A percentile compares a stretch with the other conserved stretches of the same genome.
phyloP scores from a whole-genome alignment of 2,888 invertebrate genomes.

The Heliconius charithonia region DNA sequence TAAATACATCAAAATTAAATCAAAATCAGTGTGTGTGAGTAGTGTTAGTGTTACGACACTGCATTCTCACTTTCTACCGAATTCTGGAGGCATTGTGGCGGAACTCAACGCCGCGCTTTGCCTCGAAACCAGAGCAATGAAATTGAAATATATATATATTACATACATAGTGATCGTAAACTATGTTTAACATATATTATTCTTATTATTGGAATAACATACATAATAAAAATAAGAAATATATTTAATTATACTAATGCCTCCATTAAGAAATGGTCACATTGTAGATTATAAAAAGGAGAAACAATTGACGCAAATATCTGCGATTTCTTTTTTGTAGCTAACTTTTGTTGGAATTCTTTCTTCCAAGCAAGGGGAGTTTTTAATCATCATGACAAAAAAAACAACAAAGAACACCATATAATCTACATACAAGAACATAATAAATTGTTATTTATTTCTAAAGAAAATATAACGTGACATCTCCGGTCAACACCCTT shows the following conservation, averaged over 20 bases:
- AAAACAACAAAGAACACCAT: conserved; percentile 41
- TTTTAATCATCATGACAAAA: conserved; percentile 44
- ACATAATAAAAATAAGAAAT: neutral
- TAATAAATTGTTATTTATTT: conserved; percentile 44
- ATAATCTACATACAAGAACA: conserved; percentile 34
- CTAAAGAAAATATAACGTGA: conserved; percentile 53
- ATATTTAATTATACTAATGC: conserved; percentile 14
- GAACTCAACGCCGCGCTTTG: no score
- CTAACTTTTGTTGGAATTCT: conserved; percentile 41
- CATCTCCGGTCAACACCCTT: conserved; percentile 67
- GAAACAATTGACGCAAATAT: conserved; percentile 40
- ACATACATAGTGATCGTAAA: neutral
- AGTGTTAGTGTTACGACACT: no score
- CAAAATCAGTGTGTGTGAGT: no score
- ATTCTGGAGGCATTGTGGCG: no score
- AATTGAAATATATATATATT: neutral
- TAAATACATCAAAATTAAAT: no score
- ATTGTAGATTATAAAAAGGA: conserved; percentile 11
- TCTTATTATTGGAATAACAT: neutral
- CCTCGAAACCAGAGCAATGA: no score
- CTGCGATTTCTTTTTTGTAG: conserved; percentile 26
- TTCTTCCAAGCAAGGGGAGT: conserved; percentile 53
- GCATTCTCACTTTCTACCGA: no score
- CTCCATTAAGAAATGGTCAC: neutral
- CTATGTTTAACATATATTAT: neutral